These are phyloP conservation scores for Pipa parva DNA, from an alignment of 2,113 vertebrate species.

Conservation along the genomic window DNA sequence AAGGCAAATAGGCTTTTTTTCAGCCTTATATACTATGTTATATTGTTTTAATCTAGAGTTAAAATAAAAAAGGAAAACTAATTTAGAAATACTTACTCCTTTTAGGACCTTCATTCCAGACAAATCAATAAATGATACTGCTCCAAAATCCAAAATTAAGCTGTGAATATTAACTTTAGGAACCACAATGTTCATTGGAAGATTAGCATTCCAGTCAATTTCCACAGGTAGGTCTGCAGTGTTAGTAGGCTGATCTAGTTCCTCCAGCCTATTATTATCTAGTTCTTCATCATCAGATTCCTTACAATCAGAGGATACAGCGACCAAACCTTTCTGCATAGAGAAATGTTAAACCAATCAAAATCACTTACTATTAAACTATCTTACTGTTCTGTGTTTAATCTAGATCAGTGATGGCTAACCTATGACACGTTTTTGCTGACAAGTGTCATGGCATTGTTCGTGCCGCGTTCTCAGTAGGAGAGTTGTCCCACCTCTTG, in stretches of 20 bases:
- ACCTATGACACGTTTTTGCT: no score
- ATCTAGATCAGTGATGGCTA: no score
- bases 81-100: constrained; percentile 63
- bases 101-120: constrained; percentile 83
- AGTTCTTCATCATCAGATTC: constrained; percentile 73
- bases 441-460: no score
- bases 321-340: constrained; percentile 73
- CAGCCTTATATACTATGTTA: no score
- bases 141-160: constrained; percentile 85
- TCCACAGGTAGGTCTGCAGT: constrained; percentile 72
- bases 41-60: no score
- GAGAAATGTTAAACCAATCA: not conserved
- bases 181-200: constrained; percentile 72
- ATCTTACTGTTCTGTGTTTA: not conserved
- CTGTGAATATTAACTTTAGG: constrained; percentile 81
- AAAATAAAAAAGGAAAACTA: no score
- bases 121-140: constrained; percentile 88
- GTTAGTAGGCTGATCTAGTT: constrained; percentile 71
- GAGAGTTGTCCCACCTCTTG: no score
- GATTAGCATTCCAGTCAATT: constrained; percentile 75
- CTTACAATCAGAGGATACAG: constrained; percentile 42
- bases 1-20: no score
- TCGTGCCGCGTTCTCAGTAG: no score
- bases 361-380: not conserved
- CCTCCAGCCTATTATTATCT: constrained; percentile 69